phyloP scores from a whole-genome alignment of 2,888 invertebrate genomes.

The Cheilosia impressa region DNA sequence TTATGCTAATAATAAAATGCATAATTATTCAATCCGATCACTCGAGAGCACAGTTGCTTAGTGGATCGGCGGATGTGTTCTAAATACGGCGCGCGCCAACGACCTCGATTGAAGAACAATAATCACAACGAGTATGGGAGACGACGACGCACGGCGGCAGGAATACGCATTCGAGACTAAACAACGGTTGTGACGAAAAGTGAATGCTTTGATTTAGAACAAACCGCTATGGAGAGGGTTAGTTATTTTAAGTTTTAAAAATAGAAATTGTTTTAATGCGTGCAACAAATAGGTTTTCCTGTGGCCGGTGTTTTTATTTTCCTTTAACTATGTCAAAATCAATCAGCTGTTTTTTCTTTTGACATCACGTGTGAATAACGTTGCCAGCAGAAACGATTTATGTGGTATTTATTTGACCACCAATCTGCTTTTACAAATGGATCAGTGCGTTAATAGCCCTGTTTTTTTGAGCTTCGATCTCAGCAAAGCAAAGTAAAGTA shows the following conservation, averaged over 20 bases:
- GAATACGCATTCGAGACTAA: conserved; percentile 29
- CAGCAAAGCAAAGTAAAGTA: too few species aligned
- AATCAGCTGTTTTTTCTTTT: conserved; percentile 34
- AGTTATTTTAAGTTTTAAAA: conserved; percentile 28
- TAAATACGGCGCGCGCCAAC: conserved; percentile 56
- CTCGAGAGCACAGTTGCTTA: conserved; percentile 10
- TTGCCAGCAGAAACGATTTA: conserved; percentile 11
- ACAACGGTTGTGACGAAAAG: conserved; percentile 49
- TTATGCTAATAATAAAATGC: conserved; percentile 72
- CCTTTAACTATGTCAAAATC: neutral
- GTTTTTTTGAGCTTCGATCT: too few species aligned
- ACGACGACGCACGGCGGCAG: neutral
- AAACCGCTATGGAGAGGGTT: neutral
- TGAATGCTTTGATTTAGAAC: neutral
- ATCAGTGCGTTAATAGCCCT: too few species aligned
- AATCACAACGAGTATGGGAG: conserved; percentile 27
- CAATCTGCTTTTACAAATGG: too few species aligned
- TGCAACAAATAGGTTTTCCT: conserved; percentile 19
- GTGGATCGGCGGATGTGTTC: conserved; percentile 18
- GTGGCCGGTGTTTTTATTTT: conserved; percentile 36
- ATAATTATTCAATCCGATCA: conserved; percentile 55
- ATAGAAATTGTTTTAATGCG: conserved; percentile 28
- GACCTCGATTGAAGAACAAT: conserved; percentile 60
- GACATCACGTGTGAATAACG: neutral
- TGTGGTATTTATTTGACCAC: too few species aligned